Evolutionary conservation across 2,888 invertebrate species (phyloP), one percentile per base, ranked within the genome.

Genomic region (Dryomyza anilis): DNA sequence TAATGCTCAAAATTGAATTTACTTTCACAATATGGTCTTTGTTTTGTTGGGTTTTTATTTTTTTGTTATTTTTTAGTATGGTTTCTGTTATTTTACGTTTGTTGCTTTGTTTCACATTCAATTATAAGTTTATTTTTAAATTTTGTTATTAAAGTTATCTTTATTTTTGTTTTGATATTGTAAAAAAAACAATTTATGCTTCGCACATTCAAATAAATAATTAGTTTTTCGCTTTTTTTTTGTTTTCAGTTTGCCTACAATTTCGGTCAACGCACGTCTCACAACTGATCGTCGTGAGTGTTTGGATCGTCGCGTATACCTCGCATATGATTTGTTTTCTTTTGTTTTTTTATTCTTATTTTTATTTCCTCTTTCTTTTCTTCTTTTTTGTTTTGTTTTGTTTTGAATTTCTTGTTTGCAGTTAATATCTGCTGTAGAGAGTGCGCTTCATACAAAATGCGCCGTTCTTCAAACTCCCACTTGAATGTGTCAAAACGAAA

Each of bases 191-290:
- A 16, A 53, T 29, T 19, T 25, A 45, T 30, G 23, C 23, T 52
- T 43, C n/a, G n/a, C 27, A n/a, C 14, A n/a, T 10, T 33, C 19
- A 50, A 39, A 30, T 45, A 33, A 46, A 36, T 12, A 27, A 65
- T 50, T 56, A 19, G 56, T 43, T 2, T 14, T 21, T 29, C n/a
- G 12, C 43, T 39, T 21, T 12, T 12, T 16, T n/a, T 30, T 25
- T 33, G 25, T 48, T 43, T 53, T 53, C 61, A 39, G 27, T 29
- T 6, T 50, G 7, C 53, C 67, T 57, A 63, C 77, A 73, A 73
- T 72, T 75, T 73, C 77, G 74, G 74, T 76, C 77, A 75, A 76
- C 77, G 78, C 74, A 71, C 73, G 72, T 68, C 72, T 70, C 70
- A 73, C 76, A 74, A 78, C 78, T 78, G 77, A 71, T 70, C 70